phyloP scores from a whole-genome alignment of 2,113 vertebrate species.

The Prionailurus viverrinus region DNA sequence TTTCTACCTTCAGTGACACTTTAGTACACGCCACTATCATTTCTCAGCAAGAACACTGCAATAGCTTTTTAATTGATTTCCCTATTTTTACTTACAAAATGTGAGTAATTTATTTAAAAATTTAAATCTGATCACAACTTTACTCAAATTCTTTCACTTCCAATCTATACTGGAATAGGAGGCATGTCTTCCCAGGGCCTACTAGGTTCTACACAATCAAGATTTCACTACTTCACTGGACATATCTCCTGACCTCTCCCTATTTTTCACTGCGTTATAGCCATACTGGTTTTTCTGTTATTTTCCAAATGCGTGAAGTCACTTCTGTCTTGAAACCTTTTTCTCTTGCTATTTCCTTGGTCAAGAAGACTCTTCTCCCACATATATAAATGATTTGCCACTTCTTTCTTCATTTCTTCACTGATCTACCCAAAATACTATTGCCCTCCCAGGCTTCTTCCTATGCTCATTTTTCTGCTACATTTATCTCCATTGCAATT shows the following conservation, averaged over 20 bases:
- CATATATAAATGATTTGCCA: background rate
- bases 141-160: background rate
- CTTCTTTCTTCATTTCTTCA: background rate
- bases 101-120: background rate
- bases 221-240: background rate
- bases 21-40: background rate
- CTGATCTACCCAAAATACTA: background rate
- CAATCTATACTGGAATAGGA: background rate
- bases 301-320: background rate
- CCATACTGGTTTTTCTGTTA: background rate
- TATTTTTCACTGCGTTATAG: background rate
- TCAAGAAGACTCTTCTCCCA: background rate
- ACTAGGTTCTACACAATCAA: background rate
- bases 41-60: background rate
- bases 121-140: background rate
- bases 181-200: background rate
- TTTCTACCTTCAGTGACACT: background rate
- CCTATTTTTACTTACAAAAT: background rate
- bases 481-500: background rate
- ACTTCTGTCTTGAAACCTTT: background rate
- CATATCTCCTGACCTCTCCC: background rate
- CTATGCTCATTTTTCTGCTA: background rate
- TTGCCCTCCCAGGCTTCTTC: background rate
- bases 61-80: background rate
- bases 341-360: background rate